Evolutionary conservation across 1,140 invertebrate genomes (phyloP), one percentile per base, ranked within the genome.

Genomic region (Chionoecetes opilio): DNA sequence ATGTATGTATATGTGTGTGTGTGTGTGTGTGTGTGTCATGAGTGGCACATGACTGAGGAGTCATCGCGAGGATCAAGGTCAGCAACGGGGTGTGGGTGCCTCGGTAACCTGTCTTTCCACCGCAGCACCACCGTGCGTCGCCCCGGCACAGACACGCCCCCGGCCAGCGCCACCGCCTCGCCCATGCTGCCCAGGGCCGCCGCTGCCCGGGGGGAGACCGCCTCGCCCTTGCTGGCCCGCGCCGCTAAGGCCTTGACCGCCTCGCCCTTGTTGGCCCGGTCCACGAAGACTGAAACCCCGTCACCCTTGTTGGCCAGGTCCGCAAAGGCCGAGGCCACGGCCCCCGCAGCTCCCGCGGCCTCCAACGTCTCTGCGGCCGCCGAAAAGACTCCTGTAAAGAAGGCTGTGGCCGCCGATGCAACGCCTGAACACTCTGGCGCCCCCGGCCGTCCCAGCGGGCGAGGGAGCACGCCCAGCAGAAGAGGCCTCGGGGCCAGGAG

Each of bases 401-500:
- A 32, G 6, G 29, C 41, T 53, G 17, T 53, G 17, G 31, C 26
- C 17, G 9, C 38, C 53, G 88, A 53, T 5, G 41, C 41, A 29
- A 31, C 88, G 11, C 29, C 21, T 6, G 31, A 8, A 21, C 21
- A n/a, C n/a, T 2, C 26, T 2, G 26, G n/a, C 38, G 31, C 21
- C 3, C 14, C 0, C 6, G 31, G 41, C 6, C 38, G 38, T 31
- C 32, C 88, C 26, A 63, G 41, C 26, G 29, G 41, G 6, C 38
- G 38, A 31, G 41, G 29, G 32, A 38, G 87, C 37, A 89, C 21
- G 37, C 26, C 41, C n/a, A 46, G 29, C 26, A 90, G 41, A 29
- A 32, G 88, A 31, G 88, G 88, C n/a, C 41, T 90, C 3, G 88
- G 88, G 35, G 2, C 41, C 0, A 46, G 88, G 29, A 90, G 88